Conservation (phyloP, 2,888 invertebrate genomes). For the Merodon equestris region DNA sequence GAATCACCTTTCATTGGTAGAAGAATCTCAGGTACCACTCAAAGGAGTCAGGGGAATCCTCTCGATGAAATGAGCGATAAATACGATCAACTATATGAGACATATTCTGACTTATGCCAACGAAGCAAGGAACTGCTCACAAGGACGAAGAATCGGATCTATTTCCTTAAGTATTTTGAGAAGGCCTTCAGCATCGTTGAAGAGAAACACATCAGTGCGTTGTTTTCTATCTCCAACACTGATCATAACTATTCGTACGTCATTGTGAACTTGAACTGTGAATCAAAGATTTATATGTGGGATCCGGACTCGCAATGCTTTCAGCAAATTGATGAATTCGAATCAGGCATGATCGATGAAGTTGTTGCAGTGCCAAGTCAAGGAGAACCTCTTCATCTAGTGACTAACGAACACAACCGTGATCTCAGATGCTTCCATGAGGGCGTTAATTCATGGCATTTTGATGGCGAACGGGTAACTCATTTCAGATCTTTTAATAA, state of each 20-base stretch:
- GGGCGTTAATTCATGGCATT: conserved; percentile 73
- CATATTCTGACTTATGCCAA: conserved; percentile 74
- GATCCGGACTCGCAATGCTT: conserved; percentile 72
- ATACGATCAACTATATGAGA: conserved; percentile 66
- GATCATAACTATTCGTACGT: conserved; percentile 70
- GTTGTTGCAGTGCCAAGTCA: conserved; percentile 75
- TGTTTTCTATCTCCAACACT: conserved; percentile 64
- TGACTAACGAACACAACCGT: conserved; percentile 72
- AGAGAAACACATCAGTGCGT: conserved; percentile 49
- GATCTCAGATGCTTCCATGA: conserved; percentile 70
- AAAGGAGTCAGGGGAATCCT: conserved; percentile 70
- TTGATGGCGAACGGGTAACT: conserved; percentile 54
- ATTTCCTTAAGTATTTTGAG: conserved; percentile 80
- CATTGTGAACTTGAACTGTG: conserved; percentile 77
- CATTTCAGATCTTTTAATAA: conserved; percentile 64
- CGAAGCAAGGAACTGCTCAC: conserved; percentile 73
- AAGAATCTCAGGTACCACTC: conserved; percentile 39
- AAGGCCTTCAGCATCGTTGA: conserved; percentile 71
- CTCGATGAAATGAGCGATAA: conserved; percentile 23
- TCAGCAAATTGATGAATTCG: conserved; percentile 71
- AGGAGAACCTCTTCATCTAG: conserved; percentile 74
- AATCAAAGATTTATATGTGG: conserved; percentile 79
- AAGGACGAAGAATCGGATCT: conserved; percentile 76
- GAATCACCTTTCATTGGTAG: conserved; percentile 70
- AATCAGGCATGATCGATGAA: conserved; percentile 80